Conservation (phyloP, 2,888 invertebrate genomes). For the Oscheius sp. region DNA sequence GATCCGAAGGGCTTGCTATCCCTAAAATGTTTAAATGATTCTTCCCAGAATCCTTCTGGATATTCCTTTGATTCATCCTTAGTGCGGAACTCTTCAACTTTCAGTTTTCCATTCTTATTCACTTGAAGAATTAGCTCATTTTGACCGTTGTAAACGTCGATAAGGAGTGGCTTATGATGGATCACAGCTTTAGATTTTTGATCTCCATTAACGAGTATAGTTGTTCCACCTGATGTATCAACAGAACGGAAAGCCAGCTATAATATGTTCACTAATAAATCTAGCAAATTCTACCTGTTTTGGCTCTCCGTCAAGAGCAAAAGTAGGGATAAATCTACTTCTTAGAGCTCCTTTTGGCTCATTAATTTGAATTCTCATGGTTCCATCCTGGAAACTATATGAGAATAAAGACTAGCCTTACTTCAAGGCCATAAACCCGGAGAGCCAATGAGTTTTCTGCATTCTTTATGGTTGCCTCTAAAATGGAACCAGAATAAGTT, state of each 20-base stretch:
- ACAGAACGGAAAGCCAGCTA: constrained; percentile 39
- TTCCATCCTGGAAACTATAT: constrained; percentile 33
- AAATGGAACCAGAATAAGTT: background rate
- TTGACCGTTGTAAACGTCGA: constrained; percentile 80
- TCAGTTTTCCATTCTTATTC: constrained; percentile 88
- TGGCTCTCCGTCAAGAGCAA: constrained; percentile 44
- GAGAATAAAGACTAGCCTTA: background rate
- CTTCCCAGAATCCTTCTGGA: constrained; percentile 86
- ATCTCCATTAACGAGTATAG: constrained; percentile 38
- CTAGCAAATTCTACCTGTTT: background rate
- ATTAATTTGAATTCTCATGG: constrained; percentile 53
- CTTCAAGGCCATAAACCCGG: constrained; percentile 37
- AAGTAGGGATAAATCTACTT: constrained; percentile 46
- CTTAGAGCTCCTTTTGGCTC: constrained; percentile 45
- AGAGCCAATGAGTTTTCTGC: constrained; percentile 40
- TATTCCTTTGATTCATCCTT: constrained; percentile 61
- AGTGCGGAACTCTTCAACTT: constrained; percentile 85
- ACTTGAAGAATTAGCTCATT: constrained; percentile 80
- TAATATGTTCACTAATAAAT: constrained; percentile 17
- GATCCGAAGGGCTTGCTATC: constrained; percentile 87
- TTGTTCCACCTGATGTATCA: constrained; percentile 31
- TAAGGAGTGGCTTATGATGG: constrained; percentile 79
- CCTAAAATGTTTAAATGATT: constrained; percentile 91
- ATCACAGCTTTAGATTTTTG: constrained; percentile 52
- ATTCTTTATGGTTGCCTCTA: constrained; percentile 26